phyloP scores from a whole-genome alignment of 1,140 invertebrate genomes.

The Macrocentrus cingulum region DNA sequence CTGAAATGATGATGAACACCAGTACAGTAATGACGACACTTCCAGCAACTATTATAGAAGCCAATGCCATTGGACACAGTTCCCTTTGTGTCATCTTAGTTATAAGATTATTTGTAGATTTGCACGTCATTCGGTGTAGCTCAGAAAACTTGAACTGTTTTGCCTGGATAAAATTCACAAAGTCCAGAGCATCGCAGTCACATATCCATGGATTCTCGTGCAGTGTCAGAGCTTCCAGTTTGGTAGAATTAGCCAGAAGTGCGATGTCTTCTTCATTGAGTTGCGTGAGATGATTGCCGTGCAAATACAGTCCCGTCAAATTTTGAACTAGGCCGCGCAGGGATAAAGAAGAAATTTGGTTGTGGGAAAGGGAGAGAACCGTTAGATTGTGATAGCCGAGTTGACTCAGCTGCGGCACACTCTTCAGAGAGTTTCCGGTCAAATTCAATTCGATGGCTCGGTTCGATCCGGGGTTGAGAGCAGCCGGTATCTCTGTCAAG shows the following conservation, averaged over 20 bases:
- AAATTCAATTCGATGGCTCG: slow-evolving; percentile 57
- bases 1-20: slow-evolving; percentile 57
- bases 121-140: slow-evolving; percentile 54
- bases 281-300: slow-evolving; percentile 59
- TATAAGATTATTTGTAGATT: slow-evolving; percentile 39
- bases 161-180: slow-evolving; percentile 61
- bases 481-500: no score
- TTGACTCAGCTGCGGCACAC: slow-evolving; percentile 42
- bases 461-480: background rate
- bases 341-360: slow-evolving; percentile 56
- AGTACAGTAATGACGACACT: slow-evolving; percentile 55
- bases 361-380: slow-evolving; percentile 58
- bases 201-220: slow-evolving; percentile 68
- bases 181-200: slow-evolving; percentile 62
- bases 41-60: slow-evolving; percentile 51
- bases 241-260: slow-evolving; percentile 46
- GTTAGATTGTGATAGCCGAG: slow-evolving; percentile 54
- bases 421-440: slow-evolving; percentile 54
- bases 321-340: slow-evolving; percentile 27
- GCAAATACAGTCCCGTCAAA: slow-evolving; percentile 57
- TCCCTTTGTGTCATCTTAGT: slow-evolving; percentile 55
- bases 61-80: slow-evolving; percentile 54
- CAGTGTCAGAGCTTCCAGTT: slow-evolving; percentile 53
- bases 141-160: slow-evolving; percentile 47
- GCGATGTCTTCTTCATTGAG: slow-evolving; percentile 48